Evolutionary conservation across 2,888 invertebrate species (phyloP).

Genomic region (Lepeophtheirus nordmannii): DNA sequence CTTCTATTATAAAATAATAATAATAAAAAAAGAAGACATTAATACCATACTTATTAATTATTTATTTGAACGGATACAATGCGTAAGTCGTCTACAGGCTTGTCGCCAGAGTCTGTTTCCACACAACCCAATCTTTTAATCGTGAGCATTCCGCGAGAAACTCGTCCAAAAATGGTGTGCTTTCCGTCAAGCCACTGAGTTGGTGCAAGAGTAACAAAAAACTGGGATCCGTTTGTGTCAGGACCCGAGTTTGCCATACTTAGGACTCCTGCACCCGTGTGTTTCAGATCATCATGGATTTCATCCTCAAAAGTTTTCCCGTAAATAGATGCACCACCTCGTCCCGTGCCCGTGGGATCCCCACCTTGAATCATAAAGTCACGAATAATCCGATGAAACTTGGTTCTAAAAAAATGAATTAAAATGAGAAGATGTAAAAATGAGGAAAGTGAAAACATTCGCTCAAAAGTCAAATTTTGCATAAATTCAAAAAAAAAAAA

Average conservation of each 20-base stretch:
- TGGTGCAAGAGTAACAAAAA: constrained; percentile 89
- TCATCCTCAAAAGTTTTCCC: constrained; percentile 90
- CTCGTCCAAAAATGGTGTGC: constrained; percentile 86
- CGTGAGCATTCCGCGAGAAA: constrained; percentile 72
- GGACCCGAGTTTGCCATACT: constrained; percentile 97
- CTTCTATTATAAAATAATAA: too few species aligned
- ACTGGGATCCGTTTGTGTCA: constrained; percentile 91
- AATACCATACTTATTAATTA: not conserved
- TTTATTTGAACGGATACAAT: constrained; percentile 11
- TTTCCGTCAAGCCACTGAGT: constrained; percentile 96
- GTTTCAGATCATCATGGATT: constrained; percentile 79
- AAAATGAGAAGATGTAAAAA: not conserved
- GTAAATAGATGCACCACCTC: constrained; percentile 92
- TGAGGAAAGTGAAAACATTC: too few species aligned
- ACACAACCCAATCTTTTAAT: constrained; percentile 82
- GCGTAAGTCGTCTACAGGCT: constrained; percentile 66
- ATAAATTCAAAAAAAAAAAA: too few species aligned
- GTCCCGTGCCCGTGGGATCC: constrained; percentile 91
- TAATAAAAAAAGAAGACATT: too few species aligned
- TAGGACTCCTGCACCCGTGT: constrained; percentile 75
- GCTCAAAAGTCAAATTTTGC: too few species aligned
- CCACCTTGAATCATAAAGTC: constrained; percentile 91
- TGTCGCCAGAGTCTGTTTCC: constrained; percentile 80
- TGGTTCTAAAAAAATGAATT: constrained; percentile 39
- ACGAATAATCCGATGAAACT: constrained; percentile 86